Conservation (phyloP, 2,113 vertebrate species). For the Synodontis membranacea region DNA sequence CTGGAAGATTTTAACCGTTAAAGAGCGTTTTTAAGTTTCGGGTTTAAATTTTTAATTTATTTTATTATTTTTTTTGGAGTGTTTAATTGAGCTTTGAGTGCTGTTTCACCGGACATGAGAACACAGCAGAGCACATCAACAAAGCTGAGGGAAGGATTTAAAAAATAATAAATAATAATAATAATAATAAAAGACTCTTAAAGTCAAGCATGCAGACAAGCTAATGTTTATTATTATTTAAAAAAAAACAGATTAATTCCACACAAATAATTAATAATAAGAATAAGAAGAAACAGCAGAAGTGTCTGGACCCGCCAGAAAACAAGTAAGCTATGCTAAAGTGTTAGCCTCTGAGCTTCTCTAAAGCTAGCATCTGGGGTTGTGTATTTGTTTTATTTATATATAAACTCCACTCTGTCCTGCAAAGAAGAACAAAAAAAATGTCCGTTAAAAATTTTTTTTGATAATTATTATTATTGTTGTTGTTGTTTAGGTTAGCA, state of each 20-base stretch:
- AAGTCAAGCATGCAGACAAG: slow-evolving; percentile 4
- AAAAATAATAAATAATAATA: no score
- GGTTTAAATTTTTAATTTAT: no score
- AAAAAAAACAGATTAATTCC: background rate
- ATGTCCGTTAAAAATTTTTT: background rate
- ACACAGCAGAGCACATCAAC: slow-evolving; percentile 23
- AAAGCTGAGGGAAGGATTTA: slow-evolving; percentile 24
- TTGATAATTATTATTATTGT: no score
- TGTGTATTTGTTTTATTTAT: background rate
- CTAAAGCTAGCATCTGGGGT: no score
- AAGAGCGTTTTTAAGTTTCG: background rate
- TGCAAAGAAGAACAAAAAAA: background rate
- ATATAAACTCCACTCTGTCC: background rate
- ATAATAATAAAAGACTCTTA: no score
- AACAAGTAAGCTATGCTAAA: slow-evolving; percentile 48
- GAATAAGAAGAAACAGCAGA: no score
- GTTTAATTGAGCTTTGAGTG: no score
- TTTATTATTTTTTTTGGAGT: no score
- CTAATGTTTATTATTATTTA: background rate
- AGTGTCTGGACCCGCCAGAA: slow-evolving; percentile 34
- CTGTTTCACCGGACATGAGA: slow-evolving; percentile 25
- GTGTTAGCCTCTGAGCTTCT: background rate
- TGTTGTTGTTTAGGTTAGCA: background rate
- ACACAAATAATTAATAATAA: no score
- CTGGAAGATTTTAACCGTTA: slow-evolving; percentile 60